Percentiles rank a stretch among this genome's conserved stretches.
Conservation (phyloP, 2,797 vertebrate species). For the Pseudochromis fuscus region DNA sequence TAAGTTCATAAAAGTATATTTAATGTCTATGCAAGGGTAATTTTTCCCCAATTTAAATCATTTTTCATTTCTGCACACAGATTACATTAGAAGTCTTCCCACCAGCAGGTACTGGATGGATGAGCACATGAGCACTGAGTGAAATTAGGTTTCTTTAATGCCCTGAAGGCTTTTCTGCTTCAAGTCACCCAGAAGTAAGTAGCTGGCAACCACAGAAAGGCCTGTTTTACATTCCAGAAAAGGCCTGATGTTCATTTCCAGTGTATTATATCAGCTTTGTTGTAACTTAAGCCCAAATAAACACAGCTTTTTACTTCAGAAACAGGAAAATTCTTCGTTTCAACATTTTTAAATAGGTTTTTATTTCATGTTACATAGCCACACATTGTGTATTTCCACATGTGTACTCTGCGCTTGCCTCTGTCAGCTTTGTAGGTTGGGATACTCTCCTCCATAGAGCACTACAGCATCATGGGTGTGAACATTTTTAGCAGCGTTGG, state of each 20-base stretch:
- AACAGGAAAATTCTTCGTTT: not conserved
- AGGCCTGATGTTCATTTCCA: conserved; percentile 52
- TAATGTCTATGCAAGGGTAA: not conserved
- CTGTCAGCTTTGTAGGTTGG: conserved; percentile 17
- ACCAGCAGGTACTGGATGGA: conserved; percentile 53
- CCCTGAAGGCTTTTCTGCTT: conserved; percentile 67
- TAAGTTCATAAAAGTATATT: not conserved
- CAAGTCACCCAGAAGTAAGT: conserved; percentile 74
- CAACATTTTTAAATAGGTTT: not conserved
- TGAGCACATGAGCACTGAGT: conserved; percentile 47
- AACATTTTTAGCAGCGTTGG: conserved; percentile 59
- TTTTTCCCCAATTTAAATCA: not conserved
- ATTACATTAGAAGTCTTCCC: conserved; percentile 4
- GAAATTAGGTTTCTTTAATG: conserved; percentile 65
- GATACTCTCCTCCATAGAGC: conserved; percentile 29
- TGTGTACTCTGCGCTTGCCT: not conserved
- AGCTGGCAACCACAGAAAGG: conserved; percentile 65
- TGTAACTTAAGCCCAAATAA: conserved; percentile 6
- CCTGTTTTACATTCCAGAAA: conserved; percentile 62
- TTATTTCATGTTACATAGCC: conserved; percentile 4
- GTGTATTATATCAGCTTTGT: conserved; percentile 3
- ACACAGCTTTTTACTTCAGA: not conserved
- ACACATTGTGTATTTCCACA: not conserved
- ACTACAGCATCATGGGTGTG: conserved; percentile 23
- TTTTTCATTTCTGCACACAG: conserved; percentile 14